A percentile compares a stretch with the other conserved stretches of the same genome.
phyloP scores from a whole-genome alignment of 92 coral and sea anemone genomes.

The Epizoanthus scotinus region DNA sequence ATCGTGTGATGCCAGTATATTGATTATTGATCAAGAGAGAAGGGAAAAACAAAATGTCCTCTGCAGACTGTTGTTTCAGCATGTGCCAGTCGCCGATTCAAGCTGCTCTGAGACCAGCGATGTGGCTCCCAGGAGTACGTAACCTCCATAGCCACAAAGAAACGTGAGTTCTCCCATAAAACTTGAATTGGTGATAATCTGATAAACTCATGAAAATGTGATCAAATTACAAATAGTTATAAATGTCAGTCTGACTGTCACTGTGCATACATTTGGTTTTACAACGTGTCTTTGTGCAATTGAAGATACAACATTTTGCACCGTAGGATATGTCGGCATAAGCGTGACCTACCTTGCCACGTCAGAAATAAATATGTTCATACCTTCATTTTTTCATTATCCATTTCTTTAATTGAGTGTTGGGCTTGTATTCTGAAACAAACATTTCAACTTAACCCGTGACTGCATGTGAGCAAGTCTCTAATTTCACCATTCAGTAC shows the following conservation, averaged over 20 bases:
- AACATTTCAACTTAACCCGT: no score
- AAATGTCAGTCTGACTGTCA: neutral
- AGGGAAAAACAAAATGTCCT: conserved; percentile 56
- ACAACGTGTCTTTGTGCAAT: neutral
- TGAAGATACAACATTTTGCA: no score
- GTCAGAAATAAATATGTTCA: no score
- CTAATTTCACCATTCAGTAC: no score
- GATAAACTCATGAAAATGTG: neutral
- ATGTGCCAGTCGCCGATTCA: conserved; percentile 95
- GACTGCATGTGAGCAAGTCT: no score
- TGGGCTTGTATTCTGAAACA: no score
- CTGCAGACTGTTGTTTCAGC: conserved; percentile 92
- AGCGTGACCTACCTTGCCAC: no score
- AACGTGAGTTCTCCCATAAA: conserved; percentile 52
- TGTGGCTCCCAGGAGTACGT: conserved; percentile 90
- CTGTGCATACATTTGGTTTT: neutral
- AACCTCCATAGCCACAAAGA: conserved; percentile 78
- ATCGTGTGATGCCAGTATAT: neutral
- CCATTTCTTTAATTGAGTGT: no score
- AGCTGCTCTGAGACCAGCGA: conserved; percentile 86
- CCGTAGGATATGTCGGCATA: no score
- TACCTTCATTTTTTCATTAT: no score
- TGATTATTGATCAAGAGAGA: neutral
- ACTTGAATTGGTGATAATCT: no score
- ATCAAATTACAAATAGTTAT: neutral